phyloP scores from a whole-genome alignment of 2,113 vertebrate species.

The Gavia stellata region DNA sequence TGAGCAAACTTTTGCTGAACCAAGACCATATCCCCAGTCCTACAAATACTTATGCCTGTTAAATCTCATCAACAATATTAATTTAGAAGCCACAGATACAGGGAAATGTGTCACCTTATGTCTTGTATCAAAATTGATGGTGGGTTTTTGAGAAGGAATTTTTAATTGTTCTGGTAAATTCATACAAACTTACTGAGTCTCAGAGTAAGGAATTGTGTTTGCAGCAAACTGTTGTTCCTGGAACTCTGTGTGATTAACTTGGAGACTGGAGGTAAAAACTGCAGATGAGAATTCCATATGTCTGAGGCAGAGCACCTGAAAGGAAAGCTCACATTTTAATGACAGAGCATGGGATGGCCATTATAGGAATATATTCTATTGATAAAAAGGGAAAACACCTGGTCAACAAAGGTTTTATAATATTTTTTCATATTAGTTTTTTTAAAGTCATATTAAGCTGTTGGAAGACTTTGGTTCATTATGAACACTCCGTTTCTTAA shows the following conservation, averaged over 20 bases:
- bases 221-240: background rate
- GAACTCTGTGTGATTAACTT: constrained; percentile 23
- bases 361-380: constrained; percentile 36
- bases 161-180: background rate
- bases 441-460: constrained; percentile 37
- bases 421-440: constrained; percentile 15
- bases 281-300: constrained; percentile 50
- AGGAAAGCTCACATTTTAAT: constrained; percentile 53
- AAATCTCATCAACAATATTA: background rate
- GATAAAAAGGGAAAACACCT: constrained; percentile 53
- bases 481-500: constrained; percentile 32
- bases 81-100: background rate
- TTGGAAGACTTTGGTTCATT: constrained; percentile 45
- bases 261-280: constrained; percentile 1
- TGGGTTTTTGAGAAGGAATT: background rate
- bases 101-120: background rate
- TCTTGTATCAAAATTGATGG: background rate
- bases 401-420: constrained; percentile 35
- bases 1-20: background rate
- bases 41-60: background rate
- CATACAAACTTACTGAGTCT: background rate
- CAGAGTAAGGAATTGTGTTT: background rate
- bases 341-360: constrained; percentile 14
- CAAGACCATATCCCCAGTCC: background rate
- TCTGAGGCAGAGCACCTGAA: constrained; percentile 37